Base-by-base conservation (phyloP, 2,797 vertebrate species). In the Ctenosaura bakeri region DNA sequence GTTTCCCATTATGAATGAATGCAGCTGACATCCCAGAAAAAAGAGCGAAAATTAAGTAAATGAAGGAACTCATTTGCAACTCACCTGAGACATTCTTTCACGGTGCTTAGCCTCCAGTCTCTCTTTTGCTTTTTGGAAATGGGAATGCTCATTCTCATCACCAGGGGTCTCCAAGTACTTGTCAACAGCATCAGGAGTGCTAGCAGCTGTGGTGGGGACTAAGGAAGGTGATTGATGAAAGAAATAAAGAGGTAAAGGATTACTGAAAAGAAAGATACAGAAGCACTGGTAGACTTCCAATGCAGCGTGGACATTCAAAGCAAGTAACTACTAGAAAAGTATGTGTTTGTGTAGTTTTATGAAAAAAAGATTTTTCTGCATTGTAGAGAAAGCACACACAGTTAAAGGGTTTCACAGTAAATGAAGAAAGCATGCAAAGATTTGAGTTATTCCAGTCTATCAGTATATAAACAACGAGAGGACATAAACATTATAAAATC, bases 121-220 rank as follows among this genome's bases (percentile, higher is more conserved):
- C 94, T 99, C 99, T 94, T 99, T 99, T 91, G 99, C 99, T 96
- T 99, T 99, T 96, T 99, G 98, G 97, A 99, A 99, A 95, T 98
- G 98, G 90, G 98, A 97, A 1, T 99, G 99, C 4, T 99, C 99
- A 13, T 99, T 99, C 91, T 99, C 99, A 74, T 99, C 99, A 0
- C 98, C 99, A 0, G 99, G 98, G 0, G 98, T 98, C 97, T 99
- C 99, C 82, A 99, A 97, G 69, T 99, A 99, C 93, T 98, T 98
- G 96, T 99, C 99, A 62, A 99, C 98, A 0, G 98, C 98, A 8
- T 99, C 98, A 0, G 98, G 97, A 90, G 98, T 98, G 96, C 98
- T 99, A 94, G 99, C 98, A 0, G 97, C 98, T 76, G 98, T 98
- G 22, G 99, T 99, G 87, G 99, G 99, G 92, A 99, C 99, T 99